Evolutionary conservation across 2,113 vertebrate species (phyloP).

Genomic region (Lepus americanus): DNA sequence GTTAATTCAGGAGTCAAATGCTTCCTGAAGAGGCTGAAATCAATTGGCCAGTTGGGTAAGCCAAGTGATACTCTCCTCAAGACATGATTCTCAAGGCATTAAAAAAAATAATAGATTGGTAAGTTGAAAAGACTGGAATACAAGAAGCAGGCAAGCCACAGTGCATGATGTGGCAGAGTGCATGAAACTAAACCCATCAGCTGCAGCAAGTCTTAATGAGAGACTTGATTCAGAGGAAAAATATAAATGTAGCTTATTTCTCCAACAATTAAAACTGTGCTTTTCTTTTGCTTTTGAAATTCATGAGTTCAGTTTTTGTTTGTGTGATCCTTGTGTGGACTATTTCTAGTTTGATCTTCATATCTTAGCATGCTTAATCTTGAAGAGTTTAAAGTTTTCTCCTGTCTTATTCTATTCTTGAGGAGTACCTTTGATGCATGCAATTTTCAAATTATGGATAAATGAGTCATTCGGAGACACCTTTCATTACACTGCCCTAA

Average conservation of each 20-base stretch:
- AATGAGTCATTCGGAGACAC: background rate
- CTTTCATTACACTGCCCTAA: background rate
- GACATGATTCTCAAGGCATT: constrained; percentile 57
- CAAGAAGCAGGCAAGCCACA: constrained; percentile 46
- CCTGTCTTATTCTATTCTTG: background rate
- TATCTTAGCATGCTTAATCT: background rate
- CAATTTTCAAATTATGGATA: background rate
- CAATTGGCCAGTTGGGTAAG: constrained; percentile 71
- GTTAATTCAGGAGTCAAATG: background rate
- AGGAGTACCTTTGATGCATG: background rate
- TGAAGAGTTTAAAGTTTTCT: background rate
- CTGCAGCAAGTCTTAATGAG: constrained; percentile 65
- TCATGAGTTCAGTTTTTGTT: constrained; percentile 39
- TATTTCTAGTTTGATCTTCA: constrained; percentile 48
- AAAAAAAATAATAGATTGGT: constrained; percentile 51
- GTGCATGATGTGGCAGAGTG: constrained; percentile 72
- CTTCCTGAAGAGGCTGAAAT: constrained; percentile 62
- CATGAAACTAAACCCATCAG: constrained; percentile 77
- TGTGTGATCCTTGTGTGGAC: background rate
- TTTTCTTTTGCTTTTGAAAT: constrained; percentile 74
- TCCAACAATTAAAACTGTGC: constrained; percentile 54
- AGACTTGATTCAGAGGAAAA: constrained; percentile 73
- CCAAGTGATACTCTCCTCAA: constrained; percentile 63
- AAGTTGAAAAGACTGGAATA: constrained; percentile 63
- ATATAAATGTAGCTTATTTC: constrained; percentile 54